Percentiles rank a stretch among this genome's conserved stretches.
These are phyloP conservation scores for Pipa parva DNA, from an alignment of 2,113 vertebrate genomes.

Conservation along the genomic window DNA sequence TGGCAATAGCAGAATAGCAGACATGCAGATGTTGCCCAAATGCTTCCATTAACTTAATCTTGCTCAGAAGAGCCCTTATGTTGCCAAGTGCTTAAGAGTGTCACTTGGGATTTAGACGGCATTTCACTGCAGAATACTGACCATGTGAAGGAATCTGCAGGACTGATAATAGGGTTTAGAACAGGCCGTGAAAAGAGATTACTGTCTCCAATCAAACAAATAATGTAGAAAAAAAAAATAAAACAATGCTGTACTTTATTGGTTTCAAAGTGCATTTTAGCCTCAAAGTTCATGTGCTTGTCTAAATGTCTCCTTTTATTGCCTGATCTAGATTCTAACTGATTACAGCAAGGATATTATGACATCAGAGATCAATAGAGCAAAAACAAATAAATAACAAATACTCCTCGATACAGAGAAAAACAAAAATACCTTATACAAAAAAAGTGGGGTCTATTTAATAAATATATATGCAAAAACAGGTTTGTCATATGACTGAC, in stretches of 20 bases:
- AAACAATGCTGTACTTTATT: constrained; percentile 46
- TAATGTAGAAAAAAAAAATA: constrained; percentile 22
- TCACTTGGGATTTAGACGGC: constrained; percentile 59
- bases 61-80: constrained; percentile 61
- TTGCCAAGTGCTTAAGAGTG: constrained; percentile 60
- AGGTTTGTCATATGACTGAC: too few relatives aligned
- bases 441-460: too few relatives aligned
- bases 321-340: too few relatives aligned
- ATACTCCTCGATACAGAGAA: too few relatives aligned
- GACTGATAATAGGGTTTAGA: constrained; percentile 53
- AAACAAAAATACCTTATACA: too few relatives aligned
- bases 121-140: constrained; percentile 54
- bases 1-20: constrained; percentile 51
- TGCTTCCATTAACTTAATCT: constrained; percentile 65
- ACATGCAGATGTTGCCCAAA: constrained; percentile 61
- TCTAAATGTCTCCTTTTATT: neutral
- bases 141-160: constrained; percentile 58
- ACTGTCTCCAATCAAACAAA: constrained; percentile 44
- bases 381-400: too few relatives aligned
- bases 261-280: constrained; percentile 39
- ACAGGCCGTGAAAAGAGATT: constrained; percentile 53
- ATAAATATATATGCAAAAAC: too few relatives aligned
- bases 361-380: too few relatives aligned
- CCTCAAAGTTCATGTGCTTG: constrained; percentile 33
- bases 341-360: too few relatives aligned